A percentile compares a stretch with the other conserved stretches of the same genome.
Conservation (phyloP, 2,113 vertebrate species). For the Dunckerocampus dactyliophorus region DNA sequence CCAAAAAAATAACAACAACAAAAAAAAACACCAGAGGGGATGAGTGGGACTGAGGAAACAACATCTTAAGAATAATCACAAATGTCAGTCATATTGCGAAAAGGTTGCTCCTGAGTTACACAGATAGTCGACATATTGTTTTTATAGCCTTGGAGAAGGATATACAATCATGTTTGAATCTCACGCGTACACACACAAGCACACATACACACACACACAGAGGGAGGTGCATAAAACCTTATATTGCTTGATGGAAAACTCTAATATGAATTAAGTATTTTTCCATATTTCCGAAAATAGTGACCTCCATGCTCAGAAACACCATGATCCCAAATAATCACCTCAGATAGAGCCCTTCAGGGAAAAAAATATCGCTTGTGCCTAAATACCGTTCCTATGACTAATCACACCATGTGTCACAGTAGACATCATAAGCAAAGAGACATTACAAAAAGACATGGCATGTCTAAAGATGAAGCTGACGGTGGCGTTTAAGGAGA, state of each 20-base stretch:
- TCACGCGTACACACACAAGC: slow-evolving; percentile 13
- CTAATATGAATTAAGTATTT: not conserved
- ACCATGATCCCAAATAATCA: not conserved
- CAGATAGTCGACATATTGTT: slow-evolving; percentile 60
- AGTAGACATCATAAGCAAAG: too few relatives aligned
- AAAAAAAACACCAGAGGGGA: slow-evolving; percentile 17
- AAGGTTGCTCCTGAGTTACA: slow-evolving; percentile 67
- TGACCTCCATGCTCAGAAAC: not conserved
- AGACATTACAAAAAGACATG: too few relatives aligned
- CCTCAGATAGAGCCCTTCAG: not conserved
- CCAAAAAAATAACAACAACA: too few relatives aligned
- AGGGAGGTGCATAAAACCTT: slow-evolving; percentile 11
- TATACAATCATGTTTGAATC: slow-evolving; percentile 61
- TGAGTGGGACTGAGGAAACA: not conserved
- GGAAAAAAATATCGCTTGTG: too few relatives aligned
- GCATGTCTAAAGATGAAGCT: too few relatives aligned
- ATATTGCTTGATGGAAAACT: slow-evolving; percentile 7
- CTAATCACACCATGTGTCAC: too few relatives aligned
- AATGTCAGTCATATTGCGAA: slow-evolving; percentile 64
- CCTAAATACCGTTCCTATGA: too few relatives aligned
- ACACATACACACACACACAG: slow-evolving; percentile 9
- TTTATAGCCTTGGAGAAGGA: slow-evolving; percentile 42
- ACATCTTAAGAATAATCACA: slow-evolving; percentile 61
- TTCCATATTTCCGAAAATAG: not conserved
- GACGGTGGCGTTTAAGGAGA: too few relatives aligned